These are phyloP conservation scores for human (Homo sapiens) DNA, from an alignment of 2,113 vertebrate species.

Conservation along the genomic window GRCh38 chr19:45245501-45246000, in stretches of 20 bases:
- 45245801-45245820: background rate
- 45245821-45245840: background rate
- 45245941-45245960: background rate
- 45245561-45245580: slow-evolving; percentile 21
- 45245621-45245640: slow-evolving; percentile 74
- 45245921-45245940: background rate
- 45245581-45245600: background rate
- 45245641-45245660: slow-evolving; percentile 64
- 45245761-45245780: background rate
- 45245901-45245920: background rate
- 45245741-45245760: background rate
- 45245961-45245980: rapidly evolving
- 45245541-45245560: slow-evolving; percentile 22
- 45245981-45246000: background rate
- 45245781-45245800: background rate
- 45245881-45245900: background rate
- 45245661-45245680: background rate
- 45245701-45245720: background rate
- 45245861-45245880: background rate
- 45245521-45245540: slow-evolving; percentile 54
- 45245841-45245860: too few species aligned
- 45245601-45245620: background rate
- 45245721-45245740: background rate
- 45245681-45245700: background rate
- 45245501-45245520: slow-evolving; percentile 78